Percentiles rank a stretch among this genome's conserved stretches.
Conservation (phyloP, 2,113 vertebrate genomes). For the Onychostruthus taczanowskii region DNA sequence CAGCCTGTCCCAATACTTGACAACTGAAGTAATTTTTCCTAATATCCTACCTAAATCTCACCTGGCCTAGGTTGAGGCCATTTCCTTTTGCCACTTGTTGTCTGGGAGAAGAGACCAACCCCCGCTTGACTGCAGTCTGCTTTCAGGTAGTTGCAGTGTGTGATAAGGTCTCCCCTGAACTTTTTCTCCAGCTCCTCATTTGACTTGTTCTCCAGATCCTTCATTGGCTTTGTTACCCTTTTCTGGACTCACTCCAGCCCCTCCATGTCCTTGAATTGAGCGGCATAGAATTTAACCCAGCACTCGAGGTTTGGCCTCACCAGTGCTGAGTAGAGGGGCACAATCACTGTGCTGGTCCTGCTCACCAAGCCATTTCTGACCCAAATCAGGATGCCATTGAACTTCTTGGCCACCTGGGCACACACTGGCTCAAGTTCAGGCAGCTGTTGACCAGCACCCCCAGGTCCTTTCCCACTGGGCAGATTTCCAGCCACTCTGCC, state of each 20-base stretch:
- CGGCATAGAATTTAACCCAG: rapidly evolving
- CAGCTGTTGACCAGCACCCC: rapidly evolving
- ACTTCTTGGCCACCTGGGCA: not conserved
- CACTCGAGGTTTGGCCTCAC: not conserved
- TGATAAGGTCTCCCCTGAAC: not conserved
- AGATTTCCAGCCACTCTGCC: not conserved
- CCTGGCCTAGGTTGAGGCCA: not conserved
- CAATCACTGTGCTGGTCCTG: not conserved
- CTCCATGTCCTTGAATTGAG: not conserved
- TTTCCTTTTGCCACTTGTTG: not conserved
- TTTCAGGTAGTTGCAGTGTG: not conserved
- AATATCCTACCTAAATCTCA: not conserved
- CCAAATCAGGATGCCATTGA: not conserved
- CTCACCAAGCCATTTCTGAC: not conserved
- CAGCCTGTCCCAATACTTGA: not conserved
- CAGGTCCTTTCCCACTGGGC: not conserved
- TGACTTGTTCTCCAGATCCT: not conserved
- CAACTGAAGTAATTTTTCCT: not conserved
- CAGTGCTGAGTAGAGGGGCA: not conserved
- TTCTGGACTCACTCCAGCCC: not conserved
- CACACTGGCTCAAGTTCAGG: not conserved
- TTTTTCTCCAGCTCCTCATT: not conserved
- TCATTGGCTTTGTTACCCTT: not conserved
- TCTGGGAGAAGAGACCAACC: not conserved
- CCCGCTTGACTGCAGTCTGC: not conserved